phyloP scores from a whole-genome alignment of 2,888 invertebrate species.

The Caenorhabditis plicata region DNA sequence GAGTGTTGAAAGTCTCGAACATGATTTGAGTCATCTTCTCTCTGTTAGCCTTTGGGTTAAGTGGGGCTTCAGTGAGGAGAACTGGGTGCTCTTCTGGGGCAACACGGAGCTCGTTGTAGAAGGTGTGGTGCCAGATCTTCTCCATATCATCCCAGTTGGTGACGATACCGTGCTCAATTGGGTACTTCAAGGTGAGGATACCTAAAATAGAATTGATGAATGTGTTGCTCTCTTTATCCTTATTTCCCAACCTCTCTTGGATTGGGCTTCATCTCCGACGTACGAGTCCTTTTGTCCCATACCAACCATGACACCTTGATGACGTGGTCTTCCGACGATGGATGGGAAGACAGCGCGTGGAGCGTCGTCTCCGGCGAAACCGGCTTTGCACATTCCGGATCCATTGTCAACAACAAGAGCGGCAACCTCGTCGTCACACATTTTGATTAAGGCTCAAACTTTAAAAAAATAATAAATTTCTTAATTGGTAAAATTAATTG shows the following conservation, averaged over 20 bases:
- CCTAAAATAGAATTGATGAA: not conserved
- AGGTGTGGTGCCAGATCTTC: constrained; percentile 9
- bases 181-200: constrained; percentile 10
- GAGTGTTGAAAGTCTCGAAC: constrained; percentile 9
- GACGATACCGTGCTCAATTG: constrained; percentile 11
- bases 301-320: constrained; percentile 10
- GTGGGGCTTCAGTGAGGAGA: constrained; percentile 9
- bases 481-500: not conserved
- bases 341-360: constrained; percentile 9
- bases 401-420: constrained; percentile 9
- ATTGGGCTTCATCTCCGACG: constrained; percentile 9
- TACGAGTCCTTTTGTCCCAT: constrained; percentile 10
- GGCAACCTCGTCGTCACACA: constrained; percentile 3
- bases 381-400: constrained; percentile 8
- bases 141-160: constrained; percentile 10
- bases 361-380: constrained; percentile 10
- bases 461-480: not conserved
- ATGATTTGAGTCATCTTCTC: constrained; percentile 10
- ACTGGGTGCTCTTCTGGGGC: constrained; percentile 9
- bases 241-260: constrained; percentile 4
- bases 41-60: constrained; percentile 9
- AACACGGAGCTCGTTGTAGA: constrained; percentile 8
- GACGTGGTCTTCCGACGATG: constrained; percentile 7
- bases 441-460: constrained; percentile 1
- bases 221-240: not conserved